phyloP scores from a whole-genome alignment of 2,113 vertebrate genomes.

The Polypterus bichir region DNA sequence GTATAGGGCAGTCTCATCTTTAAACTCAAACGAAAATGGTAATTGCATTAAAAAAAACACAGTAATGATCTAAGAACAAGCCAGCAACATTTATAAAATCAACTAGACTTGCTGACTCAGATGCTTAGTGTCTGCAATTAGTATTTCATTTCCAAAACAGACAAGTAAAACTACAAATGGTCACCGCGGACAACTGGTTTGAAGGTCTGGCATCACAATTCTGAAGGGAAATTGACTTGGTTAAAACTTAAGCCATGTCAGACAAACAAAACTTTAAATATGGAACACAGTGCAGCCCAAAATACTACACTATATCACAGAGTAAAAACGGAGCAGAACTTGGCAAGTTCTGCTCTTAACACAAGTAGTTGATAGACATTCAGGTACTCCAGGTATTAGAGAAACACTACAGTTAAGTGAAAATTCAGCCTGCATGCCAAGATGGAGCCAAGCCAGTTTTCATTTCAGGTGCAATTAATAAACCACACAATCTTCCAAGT shows the following conservation, averaged over 20 bases:
- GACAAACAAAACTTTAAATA: constrained; percentile 12
- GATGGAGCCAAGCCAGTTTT: not conserved
- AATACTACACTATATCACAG: not conserved
- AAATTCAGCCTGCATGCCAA: not conserved
- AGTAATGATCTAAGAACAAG: too few species aligned
- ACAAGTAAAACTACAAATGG: not conserved
- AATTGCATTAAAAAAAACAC: not conserved
- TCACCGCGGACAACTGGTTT: constrained; percentile 21
- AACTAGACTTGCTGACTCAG: too few species aligned
- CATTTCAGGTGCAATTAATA: not conserved
- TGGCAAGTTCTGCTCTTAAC: too few species aligned
- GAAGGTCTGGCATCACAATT: constrained; percentile 61
- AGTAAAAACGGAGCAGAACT: not conserved
- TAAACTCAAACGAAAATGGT: not conserved
- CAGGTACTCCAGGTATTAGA: not conserved
- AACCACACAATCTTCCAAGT: not conserved
- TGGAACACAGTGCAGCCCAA: constrained; percentile 61
- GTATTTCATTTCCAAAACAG: not conserved
- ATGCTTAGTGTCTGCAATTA: not conserved
- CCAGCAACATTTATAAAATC: too few species aligned
- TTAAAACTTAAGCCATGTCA: not conserved
- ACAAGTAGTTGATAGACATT: not conserved
- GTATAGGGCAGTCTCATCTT: too few species aligned
- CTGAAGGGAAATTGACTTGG: not conserved
- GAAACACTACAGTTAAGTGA: not conserved